phyloP scores from a whole-genome alignment of 2,888 invertebrate species.

The Leucoma salicis region DNA sequence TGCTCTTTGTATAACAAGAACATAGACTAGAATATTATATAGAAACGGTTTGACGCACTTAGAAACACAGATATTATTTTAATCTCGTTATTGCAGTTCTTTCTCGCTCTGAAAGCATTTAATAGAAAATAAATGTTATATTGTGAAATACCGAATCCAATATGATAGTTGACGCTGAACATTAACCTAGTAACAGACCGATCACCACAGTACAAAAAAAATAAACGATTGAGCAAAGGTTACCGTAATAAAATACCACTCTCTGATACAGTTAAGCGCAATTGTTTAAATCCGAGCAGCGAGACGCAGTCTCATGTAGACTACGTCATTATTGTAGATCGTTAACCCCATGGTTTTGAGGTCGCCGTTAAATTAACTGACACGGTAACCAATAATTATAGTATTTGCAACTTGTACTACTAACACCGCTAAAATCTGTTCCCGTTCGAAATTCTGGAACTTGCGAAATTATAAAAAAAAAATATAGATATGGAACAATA shows the following conservation, averaged over 20 bases:
- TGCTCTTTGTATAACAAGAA: neutral
- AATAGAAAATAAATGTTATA: conserved; percentile 31
- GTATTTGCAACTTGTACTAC: conserved; percentile 15
- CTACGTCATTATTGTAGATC: conserved; percentile 48
- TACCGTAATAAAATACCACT: conserved; percentile 43
- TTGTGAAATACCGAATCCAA: conserved; percentile 46
- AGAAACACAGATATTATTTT: too few relatives aligned
- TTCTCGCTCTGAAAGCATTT: conserved; percentile 26
- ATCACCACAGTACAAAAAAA: conserved; percentile 33
- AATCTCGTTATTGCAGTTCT: too few relatives aligned
- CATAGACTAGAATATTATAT: neutral
- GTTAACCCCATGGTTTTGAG: conserved; percentile 48
- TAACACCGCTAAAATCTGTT: conserved; percentile 4
- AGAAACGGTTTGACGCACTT: too few relatives aligned
- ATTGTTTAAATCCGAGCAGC: conserved; percentile 50
- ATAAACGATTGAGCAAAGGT: conserved; percentile 41
- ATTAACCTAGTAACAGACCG: conserved; percentile 41
- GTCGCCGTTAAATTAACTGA: conserved; percentile 7
- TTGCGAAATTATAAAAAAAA: too few relatives aligned
- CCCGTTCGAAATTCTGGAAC: conserved; percentile 12
- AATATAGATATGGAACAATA: too few relatives aligned
- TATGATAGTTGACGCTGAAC: conserved; percentile 40
- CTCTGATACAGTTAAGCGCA: conserved; percentile 41
- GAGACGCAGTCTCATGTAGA: conserved; percentile 41
- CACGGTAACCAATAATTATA: conserved; percentile 13